Evolutionary conservation across 2,888 invertebrate species (phyloP).

Genomic region (Acronicta aceris): DNA sequence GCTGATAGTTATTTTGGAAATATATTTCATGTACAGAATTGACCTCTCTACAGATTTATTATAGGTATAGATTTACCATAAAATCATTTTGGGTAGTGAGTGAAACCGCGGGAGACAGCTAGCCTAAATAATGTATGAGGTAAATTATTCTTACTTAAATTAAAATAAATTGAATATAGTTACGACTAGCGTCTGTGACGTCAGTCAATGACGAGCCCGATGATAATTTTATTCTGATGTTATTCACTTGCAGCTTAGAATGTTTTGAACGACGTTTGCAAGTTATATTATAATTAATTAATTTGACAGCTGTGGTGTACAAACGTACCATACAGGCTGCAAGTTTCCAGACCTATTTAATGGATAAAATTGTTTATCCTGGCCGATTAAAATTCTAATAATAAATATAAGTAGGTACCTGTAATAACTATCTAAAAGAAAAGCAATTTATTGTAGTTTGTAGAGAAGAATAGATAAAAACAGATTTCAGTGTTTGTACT

Average conservation of each 20-base stretch:
- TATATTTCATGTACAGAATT: no score
- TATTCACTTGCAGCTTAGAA: slow-evolving; percentile 17
- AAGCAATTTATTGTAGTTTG: not conserved
- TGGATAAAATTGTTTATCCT: slow-evolving; percentile 4
- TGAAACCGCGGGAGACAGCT: no score
- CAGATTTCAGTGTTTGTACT: slow-evolving; percentile 5
- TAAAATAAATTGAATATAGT: no score
- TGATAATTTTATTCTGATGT: slow-evolving; percentile 10
- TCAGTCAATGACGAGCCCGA: not conserved
- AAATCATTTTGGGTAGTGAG: no score
- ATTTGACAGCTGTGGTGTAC: not conserved
- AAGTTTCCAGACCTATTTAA: slow-evolving; percentile 15
- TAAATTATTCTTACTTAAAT: no score
- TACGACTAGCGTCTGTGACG: not conserved
- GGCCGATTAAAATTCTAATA: slow-evolving; percentile 6
- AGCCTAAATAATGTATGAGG: no score
- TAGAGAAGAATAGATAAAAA: not conserved
- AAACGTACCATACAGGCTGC: not conserved
- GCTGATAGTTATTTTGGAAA: no score
- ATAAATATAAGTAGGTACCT: no score
- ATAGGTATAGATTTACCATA: no score
- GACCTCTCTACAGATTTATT: no score
- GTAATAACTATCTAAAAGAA: slow-evolving; percentile 7
- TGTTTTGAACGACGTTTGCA: not conserved
- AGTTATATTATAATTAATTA: not conserved